phyloP scores from a whole-genome alignment of 2,888 invertebrate species.

The Cloeon dipterum region DNA sequence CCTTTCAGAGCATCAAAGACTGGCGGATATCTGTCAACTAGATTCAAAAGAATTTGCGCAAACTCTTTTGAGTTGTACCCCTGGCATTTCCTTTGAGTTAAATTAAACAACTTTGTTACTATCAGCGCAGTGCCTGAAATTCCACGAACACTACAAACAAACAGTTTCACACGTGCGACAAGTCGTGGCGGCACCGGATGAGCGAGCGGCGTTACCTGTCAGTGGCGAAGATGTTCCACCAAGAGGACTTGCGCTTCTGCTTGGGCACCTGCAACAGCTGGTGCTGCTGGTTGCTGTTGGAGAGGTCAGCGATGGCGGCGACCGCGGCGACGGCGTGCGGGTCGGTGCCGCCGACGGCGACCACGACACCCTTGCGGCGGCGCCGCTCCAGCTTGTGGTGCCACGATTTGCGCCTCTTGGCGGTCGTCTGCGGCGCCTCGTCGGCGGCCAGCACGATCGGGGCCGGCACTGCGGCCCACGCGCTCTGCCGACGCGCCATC shows the following conservation, averaged over 20 bases:
- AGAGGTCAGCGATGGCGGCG: not conserved
- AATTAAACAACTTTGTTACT: no score
- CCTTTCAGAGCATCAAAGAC: no score
- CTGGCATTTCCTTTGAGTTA: no score
- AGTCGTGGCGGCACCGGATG: no score
- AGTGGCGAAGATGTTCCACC: slow-evolving; percentile 75
- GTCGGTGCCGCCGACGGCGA: not conserved
- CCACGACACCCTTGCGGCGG: not conserved
- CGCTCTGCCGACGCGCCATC: not conserved
- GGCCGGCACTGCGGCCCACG: not conserved
- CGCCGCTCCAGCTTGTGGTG: not conserved
- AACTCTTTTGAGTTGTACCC: no score
- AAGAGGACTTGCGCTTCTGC: slow-evolving; percentile 57
- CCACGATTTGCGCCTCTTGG: slow-evolving; percentile 1
- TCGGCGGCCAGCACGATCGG: not conserved
- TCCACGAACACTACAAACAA: no score
- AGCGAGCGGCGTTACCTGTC: slow-evolving; percentile 27
- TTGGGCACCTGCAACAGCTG: not conserved
- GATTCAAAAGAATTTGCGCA: no score
- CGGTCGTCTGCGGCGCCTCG: not conserved
- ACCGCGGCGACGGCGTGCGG: not conserved
- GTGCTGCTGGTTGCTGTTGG: not conserved
- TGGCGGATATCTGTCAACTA: no score
- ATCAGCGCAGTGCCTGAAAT: no score
- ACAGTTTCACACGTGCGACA: no score